A percentile compares a stretch with the other conserved stretches of the same genome.
Conservation (phyloP, 2,113 vertebrate species). For the Micronycteris hirsuta region DNA sequence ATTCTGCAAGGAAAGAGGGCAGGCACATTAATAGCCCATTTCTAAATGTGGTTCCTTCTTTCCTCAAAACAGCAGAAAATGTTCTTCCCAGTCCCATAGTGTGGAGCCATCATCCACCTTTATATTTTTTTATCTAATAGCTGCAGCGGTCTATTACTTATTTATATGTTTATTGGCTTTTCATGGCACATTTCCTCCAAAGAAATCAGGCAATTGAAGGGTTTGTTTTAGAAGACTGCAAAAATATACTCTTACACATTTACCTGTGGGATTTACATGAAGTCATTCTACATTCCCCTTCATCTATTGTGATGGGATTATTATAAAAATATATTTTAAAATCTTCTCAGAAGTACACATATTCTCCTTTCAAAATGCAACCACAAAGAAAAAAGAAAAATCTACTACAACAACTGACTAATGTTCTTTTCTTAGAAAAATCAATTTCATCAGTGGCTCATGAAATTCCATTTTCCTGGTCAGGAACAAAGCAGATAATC, state of each 20-base stretch:
- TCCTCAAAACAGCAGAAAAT: neutral
- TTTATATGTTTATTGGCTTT: conserved; percentile 56
- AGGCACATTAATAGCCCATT: neutral
- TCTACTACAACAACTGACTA: conserved; percentile 36
- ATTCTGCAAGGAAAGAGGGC: neutral
- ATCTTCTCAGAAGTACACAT: neutral
- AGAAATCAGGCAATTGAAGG: conserved; percentile 28
- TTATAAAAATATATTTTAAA: conserved; percentile 55
- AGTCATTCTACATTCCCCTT: conserved; percentile 38
- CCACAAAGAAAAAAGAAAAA: neutral
- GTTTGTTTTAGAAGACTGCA: conserved; percentile 45
- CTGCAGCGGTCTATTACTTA: conserved; percentile 25
- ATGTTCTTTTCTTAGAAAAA: conserved; percentile 65
- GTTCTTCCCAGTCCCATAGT: neutral
- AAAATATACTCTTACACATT: conserved; percentile 40
- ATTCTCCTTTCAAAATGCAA: conserved; percentile 25
- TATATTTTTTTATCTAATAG: conserved; percentile 14
- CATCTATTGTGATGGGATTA: conserved; percentile 18
- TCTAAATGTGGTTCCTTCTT: neutral
- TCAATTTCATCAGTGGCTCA: conserved; percentile 62
- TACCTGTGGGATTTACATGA: conserved; percentile 26
- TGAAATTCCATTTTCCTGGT: conserved; percentile 63
- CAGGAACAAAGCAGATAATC: conserved; percentile 60
- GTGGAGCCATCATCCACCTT: neutral
- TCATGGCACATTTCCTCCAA: conserved; percentile 26